phyloP scores from a whole-genome alignment of 1,140 invertebrate species.

The Drosophila suzukii region DNA sequence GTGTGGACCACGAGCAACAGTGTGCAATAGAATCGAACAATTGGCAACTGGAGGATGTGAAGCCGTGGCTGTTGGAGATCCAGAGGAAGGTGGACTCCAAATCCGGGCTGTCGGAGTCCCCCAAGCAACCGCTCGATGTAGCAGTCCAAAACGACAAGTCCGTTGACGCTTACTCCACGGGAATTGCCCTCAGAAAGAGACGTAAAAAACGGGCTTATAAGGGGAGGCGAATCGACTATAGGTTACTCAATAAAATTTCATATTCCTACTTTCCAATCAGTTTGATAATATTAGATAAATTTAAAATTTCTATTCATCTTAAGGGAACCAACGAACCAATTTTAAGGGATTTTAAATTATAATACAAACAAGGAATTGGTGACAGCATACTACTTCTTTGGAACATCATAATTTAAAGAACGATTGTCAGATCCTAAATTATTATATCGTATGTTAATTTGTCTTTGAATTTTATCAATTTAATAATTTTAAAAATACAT shows the following conservation, averaged over 20 bases:
- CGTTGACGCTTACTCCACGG: constrained; percentile 73
- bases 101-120: not conserved
- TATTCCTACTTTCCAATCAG: no score
- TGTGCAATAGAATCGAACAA: constrained; percentile 78
- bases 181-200: constrained; percentile 48
- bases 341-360: no score
- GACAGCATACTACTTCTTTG: no score
- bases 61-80: constrained; percentile 23
- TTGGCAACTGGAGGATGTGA: constrained; percentile 53
- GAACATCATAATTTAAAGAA: no score
- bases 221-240: not conserved
- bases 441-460: no score
- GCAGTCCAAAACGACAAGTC: constrained; percentile 76
- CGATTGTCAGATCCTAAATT: no score
- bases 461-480: no score
- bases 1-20: constrained; percentile 63
- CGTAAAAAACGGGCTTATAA: constrained; percentile 1
- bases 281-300: no score
- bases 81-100: constrained; percentile 1
- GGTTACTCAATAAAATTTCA: not conserved
- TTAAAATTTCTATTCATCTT: no score
- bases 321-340: no score
- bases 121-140: constrained; percentile 46
- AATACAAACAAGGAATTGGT: no score
- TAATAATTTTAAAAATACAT: no score